Conservation (phyloP, 2,113 vertebrate species). For the Cyprinus carpio region DNA sequence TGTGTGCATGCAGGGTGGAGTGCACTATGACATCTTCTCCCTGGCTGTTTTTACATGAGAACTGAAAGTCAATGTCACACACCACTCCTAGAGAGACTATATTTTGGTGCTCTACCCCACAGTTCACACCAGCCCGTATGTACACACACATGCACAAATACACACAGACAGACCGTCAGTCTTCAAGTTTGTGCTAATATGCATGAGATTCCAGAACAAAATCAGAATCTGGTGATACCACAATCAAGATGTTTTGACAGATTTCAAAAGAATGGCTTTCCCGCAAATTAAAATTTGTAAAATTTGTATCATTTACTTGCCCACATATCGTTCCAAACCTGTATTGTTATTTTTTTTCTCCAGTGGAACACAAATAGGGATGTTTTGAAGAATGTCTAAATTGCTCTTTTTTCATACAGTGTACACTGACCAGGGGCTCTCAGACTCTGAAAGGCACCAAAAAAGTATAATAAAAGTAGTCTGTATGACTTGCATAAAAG, state of each 20-base stretch:
- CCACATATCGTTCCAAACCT: background rate
- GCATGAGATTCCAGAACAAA: background rate
- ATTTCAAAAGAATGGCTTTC: background rate
- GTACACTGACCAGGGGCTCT: background rate
- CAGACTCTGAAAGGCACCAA: background rate
- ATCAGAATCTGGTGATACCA: background rate
- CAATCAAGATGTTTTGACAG: background rate
- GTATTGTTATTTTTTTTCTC: background rate
- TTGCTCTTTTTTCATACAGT: background rate
- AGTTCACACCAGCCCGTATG: background rate
- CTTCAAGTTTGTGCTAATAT: background rate
- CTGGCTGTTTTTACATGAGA: conserved; percentile 2
- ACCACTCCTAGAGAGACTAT: background rate
- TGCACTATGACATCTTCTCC: background rate
- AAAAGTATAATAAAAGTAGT: background rate
- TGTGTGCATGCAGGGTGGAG: background rate
- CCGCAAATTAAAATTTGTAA: too few relatives aligned
- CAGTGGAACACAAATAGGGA: background rate
- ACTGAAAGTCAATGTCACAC: conserved; percentile 2
- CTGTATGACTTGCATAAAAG: background rate
- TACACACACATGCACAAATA: background rate
- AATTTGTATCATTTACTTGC: background rate
- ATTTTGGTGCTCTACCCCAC: background rate
- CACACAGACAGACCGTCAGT: too few relatives aligned
- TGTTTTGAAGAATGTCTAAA: background rate